A percentile compares a stretch with the other conserved stretches of the same genome.
Evolutionary conservation across 2,113 vertebrate species (phyloP).

Genomic region (Anseranas semipalmata): DNA sequence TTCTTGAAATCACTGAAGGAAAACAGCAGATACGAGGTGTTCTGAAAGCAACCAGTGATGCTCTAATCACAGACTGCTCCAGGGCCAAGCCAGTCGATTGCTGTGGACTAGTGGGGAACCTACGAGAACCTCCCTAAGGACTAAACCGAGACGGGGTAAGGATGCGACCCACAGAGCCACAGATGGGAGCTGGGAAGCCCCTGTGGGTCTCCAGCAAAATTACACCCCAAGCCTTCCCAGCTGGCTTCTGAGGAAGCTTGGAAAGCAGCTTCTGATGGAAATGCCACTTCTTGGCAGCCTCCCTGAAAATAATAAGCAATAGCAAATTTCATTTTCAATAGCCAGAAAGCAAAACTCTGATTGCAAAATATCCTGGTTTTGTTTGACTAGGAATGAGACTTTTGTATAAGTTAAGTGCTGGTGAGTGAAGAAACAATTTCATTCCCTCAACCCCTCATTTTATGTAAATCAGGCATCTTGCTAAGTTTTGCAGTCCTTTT

Average conservation of each 20-base stretch:
- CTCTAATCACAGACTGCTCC: neutral
- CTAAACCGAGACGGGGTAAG: accelerated
- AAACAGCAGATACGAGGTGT: neutral
- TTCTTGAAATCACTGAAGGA: neutral
- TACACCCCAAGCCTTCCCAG: neutral
- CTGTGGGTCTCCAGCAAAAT: neutral
- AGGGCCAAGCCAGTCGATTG: accelerated
- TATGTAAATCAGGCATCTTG: neutral
- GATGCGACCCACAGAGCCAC: neutral
- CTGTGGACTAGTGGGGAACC: neutral
- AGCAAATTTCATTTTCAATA: neutral
- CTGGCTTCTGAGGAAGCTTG: neutral
- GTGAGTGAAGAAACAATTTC: neutral
- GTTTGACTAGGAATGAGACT: neutral
- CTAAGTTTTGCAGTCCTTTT: neutral
- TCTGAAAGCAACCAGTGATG: neutral
- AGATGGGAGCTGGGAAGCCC: neutral
- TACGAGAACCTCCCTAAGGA: accelerated
- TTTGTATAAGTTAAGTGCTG: neutral
- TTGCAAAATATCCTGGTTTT: neutral
- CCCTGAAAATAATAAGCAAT: neutral
- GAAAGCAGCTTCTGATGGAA: neutral
- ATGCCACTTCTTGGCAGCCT: neutral
- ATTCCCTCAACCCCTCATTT: neutral
- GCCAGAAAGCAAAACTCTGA: neutral